phyloP scores from a whole-genome alignment of 2,888 invertebrate species.

The Melanotus villosus region DNA sequence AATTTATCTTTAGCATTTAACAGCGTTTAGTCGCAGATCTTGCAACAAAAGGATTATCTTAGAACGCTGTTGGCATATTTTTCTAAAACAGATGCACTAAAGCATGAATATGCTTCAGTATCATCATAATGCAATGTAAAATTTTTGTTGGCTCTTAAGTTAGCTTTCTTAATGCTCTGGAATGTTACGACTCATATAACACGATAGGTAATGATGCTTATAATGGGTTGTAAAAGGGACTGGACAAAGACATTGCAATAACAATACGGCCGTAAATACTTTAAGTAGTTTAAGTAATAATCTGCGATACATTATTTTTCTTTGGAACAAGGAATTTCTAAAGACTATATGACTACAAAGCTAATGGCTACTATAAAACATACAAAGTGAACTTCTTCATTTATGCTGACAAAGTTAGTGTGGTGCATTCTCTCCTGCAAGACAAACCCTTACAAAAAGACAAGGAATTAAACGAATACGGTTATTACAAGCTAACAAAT shows the following conservation, averaged over 20 bases:
- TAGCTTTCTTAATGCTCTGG: conserved; percentile 4
- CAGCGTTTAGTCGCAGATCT: too few species aligned
- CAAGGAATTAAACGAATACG: too few species aligned
- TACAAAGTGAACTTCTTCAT: too few species aligned
- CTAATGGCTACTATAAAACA: conserved; percentile 2
- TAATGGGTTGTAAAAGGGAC: conserved; percentile 27
- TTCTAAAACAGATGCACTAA: too few species aligned
- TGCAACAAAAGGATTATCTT: too few species aligned
- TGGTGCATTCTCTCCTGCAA: neutral
- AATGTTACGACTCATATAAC: conserved; percentile 32
- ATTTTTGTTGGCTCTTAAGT: conserved; percentile 17
- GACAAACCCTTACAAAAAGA: too few species aligned
- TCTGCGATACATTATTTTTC: neutral
- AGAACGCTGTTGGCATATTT: neutral
- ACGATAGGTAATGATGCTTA: conserved; percentile 28
- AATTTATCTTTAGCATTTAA: too few species aligned
- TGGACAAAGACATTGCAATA: conserved; percentile 21
- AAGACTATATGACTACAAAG: neutral
- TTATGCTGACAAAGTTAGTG: too few species aligned
- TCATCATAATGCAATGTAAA: conserved; percentile 11
- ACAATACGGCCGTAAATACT: conserved; percentile 17
- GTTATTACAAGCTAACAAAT: too few species aligned
- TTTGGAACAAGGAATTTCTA: conserved; percentile 3
- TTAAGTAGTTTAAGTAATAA: conserved; percentile 1
- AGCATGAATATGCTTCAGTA: too few species aligned